Base-by-base conservation (phyloP, 2,797 vertebrate species). In the Sebastes reedi region DNA sequence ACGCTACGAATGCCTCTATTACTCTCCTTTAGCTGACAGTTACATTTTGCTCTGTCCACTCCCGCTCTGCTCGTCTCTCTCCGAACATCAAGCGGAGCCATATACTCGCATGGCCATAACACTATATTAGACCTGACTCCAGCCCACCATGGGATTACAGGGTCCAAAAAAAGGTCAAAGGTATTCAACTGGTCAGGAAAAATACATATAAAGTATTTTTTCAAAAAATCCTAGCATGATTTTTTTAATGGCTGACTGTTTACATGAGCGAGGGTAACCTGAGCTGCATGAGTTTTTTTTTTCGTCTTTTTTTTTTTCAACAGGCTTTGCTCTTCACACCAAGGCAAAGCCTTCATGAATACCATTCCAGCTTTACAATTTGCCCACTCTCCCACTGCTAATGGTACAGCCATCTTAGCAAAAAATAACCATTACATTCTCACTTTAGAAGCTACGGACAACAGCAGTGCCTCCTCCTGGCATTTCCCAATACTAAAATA, bases 21-120 rank as follows among this genome's bases (percentile, higher is more conserved):
- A 95, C 94, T 95, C 91, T 94, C 91, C 91, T 91, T 87, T 88
- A 93, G 92, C 91, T 94, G 92, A 94, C 93, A 95, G 94, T 93
- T 94, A 94, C 88, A 89, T 93, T 94, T 91, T 86, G 89, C 87
- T 46, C 36, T 88, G 87, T 95, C 91, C 93, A 89, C 90, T 93
- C 87, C 83, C 65, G 79, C 83, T 88, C 86, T 70, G 76, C 79
- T 72, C 77, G 81, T 86, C 88, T 89, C 90, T 85, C 85, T 82
- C 72, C 78, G 64, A 88, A 93, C 92, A 87, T 92, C 89, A 92
- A 92, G 88, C 84, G 67, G 67, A 79, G 88, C 77, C 76, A 56
- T 92, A 92, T 89, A 91, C 93, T 87, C 77, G 88, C 78, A 39
- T 32, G 75, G 81, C 87, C 86, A 91, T 85, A 91, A 91, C 89